Evolutionary conservation across 2,113 vertebrate species (phyloP).

Genomic region (Glareola pratincola): DNA sequence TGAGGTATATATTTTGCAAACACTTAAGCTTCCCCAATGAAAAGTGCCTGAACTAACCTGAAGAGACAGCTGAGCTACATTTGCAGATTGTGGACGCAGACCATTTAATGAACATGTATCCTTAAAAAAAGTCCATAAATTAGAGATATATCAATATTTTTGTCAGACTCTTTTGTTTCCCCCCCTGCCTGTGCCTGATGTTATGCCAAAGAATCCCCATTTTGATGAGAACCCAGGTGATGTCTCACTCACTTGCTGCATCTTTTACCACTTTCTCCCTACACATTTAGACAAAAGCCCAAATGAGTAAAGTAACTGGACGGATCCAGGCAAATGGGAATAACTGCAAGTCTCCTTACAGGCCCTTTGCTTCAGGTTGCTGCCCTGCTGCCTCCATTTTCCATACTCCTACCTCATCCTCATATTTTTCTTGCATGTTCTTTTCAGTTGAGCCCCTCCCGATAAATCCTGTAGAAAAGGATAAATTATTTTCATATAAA

Average conservation of each 20-base stretch:
- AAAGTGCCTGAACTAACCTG: background rate
- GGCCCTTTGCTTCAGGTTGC: background rate
- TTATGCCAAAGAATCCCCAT: background rate
- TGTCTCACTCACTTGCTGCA: background rate
- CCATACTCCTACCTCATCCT: background rate
- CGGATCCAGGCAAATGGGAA: background rate
- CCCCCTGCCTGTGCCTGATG: background rate
- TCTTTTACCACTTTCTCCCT: background rate
- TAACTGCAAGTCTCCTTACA: background rate
- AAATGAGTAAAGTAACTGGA: background rate
- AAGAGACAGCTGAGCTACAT: background rate
- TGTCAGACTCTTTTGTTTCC: background rate
- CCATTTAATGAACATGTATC: background rate
- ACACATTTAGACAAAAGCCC: background rate
- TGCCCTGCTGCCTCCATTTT: background rate
- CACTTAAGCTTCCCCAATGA: background rate
- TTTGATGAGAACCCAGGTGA: background rate
- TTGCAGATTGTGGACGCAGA: background rate
- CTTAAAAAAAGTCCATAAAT: background rate
- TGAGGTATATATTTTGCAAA: background rate
- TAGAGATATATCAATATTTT: background rate
- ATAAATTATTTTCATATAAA: background rate
- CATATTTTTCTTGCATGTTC: background rate
- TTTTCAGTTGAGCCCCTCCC: background rate
- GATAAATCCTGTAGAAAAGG: background rate